phyloP scores from a whole-genome alignment of 2,888 invertebrate species.

The Harpalus rubripes region DNA sequence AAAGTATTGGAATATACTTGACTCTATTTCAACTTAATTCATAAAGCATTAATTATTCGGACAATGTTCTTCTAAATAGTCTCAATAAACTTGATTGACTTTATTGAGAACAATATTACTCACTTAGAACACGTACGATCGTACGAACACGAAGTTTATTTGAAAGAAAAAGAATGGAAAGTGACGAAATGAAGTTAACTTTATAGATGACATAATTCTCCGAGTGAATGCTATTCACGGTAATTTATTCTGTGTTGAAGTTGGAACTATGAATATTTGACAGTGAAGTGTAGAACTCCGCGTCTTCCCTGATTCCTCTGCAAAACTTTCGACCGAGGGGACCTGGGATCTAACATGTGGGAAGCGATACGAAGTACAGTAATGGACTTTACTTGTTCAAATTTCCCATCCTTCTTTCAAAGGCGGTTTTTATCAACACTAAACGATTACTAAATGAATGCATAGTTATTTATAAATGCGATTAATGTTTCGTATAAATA shows the following conservation, averaged over 20 bases:
- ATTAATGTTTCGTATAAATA: not conserved
- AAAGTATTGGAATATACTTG: too few species aligned
- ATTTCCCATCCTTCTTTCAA: not conserved
- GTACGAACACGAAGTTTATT: not conserved
- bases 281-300: not conserved
- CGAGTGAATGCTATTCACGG: not conserved
- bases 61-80: not conserved
- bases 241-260: not conserved
- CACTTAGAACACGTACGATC: not conserved
- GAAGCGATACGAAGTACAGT: not conserved
- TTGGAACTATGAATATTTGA: not conserved
- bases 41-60: not conserved
- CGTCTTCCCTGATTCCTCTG: not conserved
- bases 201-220: not conserved
- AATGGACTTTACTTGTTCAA: not conserved
- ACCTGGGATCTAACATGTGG: not conserved
- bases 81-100: not conserved
- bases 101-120: not conserved
- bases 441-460: conserved; percentile 1
- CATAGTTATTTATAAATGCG: not conserved
- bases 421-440: not conserved
- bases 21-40: too few species aligned
- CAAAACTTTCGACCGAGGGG: not conserved
- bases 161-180: not conserved
- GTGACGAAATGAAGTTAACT: not conserved